phyloP scores from a whole-genome alignment of 2,797 vertebrate genomes.

The Myiotriccus ornatus region DNA sequence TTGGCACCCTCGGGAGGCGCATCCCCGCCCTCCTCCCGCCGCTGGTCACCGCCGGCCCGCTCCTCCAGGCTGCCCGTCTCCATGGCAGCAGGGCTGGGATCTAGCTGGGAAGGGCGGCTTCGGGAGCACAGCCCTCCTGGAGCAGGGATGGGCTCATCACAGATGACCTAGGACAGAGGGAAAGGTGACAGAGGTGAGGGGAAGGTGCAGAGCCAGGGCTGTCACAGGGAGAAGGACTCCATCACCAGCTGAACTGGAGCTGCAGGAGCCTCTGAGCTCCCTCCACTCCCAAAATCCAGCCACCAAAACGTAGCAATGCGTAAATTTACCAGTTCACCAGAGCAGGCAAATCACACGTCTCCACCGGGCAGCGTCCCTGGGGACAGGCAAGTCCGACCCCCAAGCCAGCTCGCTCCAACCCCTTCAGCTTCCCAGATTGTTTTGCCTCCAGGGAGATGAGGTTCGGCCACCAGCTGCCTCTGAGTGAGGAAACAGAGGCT shows the following conservation, averaged over 20 bases:
- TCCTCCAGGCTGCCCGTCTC: constrained; percentile 75
- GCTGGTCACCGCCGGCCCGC: constrained; percentile 15
- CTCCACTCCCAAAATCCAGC: background rate
- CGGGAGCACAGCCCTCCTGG: background rate
- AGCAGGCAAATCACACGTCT: accelerated
- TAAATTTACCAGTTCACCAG: no score
- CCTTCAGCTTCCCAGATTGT: background rate
- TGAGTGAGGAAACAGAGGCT: background rate
- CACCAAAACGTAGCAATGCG: accelerated
- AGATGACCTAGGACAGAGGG: constrained; percentile 30
- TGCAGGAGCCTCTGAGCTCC: background rate
- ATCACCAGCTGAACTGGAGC: background rate
- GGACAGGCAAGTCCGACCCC: background rate
- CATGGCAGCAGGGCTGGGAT: constrained; percentile 70
- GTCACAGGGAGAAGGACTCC: background rate
- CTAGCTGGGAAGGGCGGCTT: constrained; percentile 13
- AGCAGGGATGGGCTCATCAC: background rate
- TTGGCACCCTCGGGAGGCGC: background rate
- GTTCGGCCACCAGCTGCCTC: accelerated
- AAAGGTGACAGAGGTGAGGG: constrained; percentile 36
- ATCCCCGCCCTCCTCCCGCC: constrained; percentile 29
- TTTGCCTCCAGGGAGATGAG: background rate
- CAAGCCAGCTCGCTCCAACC: background rate
- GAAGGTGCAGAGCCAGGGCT: background rate
- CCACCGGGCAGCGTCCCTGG: accelerated